Percentiles rank a stretch among this genome's conserved stretches.
Conservation (phyloP, 1,140 invertebrate species). For the Caenorhabditis tropicalis region DNA sequence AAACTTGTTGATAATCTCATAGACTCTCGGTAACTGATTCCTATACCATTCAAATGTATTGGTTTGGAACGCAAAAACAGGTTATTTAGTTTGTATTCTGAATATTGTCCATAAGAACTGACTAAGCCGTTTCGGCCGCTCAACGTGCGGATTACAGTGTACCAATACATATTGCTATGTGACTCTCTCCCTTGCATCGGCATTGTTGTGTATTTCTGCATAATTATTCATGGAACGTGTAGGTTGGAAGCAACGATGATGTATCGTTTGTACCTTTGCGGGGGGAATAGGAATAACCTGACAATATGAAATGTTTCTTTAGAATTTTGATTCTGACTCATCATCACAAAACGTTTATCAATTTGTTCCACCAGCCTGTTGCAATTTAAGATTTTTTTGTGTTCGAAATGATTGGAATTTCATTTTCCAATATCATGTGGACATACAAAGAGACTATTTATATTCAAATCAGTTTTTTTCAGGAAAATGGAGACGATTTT, state of each 20-base stretch:
- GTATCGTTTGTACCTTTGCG: conserved; percentile 33
- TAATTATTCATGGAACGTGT: conserved; percentile 42
- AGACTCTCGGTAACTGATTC: background rate
- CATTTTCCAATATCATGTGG: background rate
- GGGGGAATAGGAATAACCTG: background rate
- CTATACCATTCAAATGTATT: conserved; percentile 16
- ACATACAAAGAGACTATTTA: conserved; percentile 35
- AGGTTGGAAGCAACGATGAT: conserved; percentile 22
- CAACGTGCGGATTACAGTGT: conserved; percentile 33
- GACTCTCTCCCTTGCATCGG: background rate
- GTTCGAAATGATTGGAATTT: conserved; percentile 33
- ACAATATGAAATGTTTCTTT: conserved; percentile 4
- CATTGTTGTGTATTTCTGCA: conserved; percentile 29
- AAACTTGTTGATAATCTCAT: background rate
- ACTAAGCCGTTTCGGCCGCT: conserved; percentile 27
- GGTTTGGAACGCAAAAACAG: conserved; percentile 40
- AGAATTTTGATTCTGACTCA: conserved; percentile 19
- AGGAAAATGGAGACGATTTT: background rate
- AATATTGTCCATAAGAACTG: conserved; percentile 30
- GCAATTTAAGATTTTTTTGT: conserved; percentile 35
- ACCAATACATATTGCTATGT: conserved; percentile 21
- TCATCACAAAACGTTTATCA: conserved; percentile 32
- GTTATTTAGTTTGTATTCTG: conserved; percentile 30
- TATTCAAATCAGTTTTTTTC: conserved; percentile 32
- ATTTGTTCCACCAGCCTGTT: conserved; percentile 3